Percentiles rank a stretch among this genome's conserved stretches.
Conservation (phyloP, 2,888 invertebrate genomes). For the Alsophila aescularia region DNA sequence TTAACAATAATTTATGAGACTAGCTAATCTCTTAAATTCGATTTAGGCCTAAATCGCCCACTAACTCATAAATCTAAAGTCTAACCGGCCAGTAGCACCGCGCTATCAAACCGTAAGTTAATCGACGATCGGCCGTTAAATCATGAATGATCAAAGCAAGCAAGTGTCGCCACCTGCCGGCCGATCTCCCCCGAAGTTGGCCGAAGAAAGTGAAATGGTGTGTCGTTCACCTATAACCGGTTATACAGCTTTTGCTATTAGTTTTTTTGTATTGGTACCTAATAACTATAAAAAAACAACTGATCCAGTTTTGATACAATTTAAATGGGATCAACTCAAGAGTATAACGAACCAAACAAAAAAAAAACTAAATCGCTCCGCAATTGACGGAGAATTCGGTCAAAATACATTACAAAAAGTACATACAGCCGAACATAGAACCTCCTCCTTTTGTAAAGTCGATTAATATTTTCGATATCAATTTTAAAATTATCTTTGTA, state of each 20-base stretch:
- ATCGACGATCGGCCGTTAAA: conserved; percentile 2
- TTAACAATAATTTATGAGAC: neutral
- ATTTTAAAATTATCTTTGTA: no score
- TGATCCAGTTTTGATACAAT: no score
- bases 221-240: conserved; percentile 66
- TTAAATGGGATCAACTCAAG: no score
- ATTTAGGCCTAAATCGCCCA: conserved; percentile 2
- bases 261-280: conserved; percentile 19
- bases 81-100: conserved; percentile 7
- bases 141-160: neutral
- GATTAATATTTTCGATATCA: no score
- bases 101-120: conserved; percentile 4
- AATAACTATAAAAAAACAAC: no score
- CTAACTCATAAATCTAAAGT: conserved; percentile 8
- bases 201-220: conserved; percentile 71
- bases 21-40: conserved; percentile 15
- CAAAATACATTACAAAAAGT: no score
- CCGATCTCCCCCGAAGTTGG: conserved; percentile 16
- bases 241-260: conserved; percentile 26
- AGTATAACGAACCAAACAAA: no score
- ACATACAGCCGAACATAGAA: no score
- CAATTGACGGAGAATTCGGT: no score
- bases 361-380: no score
- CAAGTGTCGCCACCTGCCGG: conserved; percentile 68
- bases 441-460: no score